phyloP scores from a whole-genome alignment of 2,888 invertebrate species.

The Orgyia antiqua region DNA sequence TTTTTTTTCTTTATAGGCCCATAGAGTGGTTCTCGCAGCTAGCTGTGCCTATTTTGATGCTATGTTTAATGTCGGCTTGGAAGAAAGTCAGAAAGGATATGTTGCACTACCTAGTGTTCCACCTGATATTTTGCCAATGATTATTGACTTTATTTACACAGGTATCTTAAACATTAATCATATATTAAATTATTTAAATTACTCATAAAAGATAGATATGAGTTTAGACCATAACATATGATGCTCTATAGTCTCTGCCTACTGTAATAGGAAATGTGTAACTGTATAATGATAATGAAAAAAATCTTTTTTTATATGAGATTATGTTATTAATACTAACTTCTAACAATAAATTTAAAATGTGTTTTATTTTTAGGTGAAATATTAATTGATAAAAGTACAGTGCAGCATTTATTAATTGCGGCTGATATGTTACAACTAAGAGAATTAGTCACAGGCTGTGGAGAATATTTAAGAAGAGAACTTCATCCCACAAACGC shows the following conservation, averaged over 20 bases:
- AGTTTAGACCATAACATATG: no score
- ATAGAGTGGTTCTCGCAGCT: constrained; percentile 90
- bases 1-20: constrained; percentile 86
- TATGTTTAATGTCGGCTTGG: constrained; percentile 92
- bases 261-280: no score
- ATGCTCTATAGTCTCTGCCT: no score
- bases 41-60: constrained; percentile 95
- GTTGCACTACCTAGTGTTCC: constrained; percentile 90
- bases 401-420: constrained; percentile 92
- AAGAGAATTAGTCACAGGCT: constrained; percentile 86
- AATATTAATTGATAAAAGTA: constrained; percentile 84
- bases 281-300: no score
- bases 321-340: no score
- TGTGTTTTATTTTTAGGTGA: no score
- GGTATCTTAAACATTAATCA: no score
- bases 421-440: constrained; percentile 95
- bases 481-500: constrained; percentile 93
- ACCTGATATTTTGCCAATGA: constrained; percentile 84
- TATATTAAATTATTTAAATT: no score
- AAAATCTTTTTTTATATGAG: no score
- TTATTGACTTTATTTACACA: constrained; percentile 93
- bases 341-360: no score
- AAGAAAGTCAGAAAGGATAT: constrained; percentile 87
- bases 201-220: no score
- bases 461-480: constrained; percentile 89